phyloP scores from a whole-genome alignment of 2,888 invertebrate species.

The Coleophora flavipennella region DNA sequence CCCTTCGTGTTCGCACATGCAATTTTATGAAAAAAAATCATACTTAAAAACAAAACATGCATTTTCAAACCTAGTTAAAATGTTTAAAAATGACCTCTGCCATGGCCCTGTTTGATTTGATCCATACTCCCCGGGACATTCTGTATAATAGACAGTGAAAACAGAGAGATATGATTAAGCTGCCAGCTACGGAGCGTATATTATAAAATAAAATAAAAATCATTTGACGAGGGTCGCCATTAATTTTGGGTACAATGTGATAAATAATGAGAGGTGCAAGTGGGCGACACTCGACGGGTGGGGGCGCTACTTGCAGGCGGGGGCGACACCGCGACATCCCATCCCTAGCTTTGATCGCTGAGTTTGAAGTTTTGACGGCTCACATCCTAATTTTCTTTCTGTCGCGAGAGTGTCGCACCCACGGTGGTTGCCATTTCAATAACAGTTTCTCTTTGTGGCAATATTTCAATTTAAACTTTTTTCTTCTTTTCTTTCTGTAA shows the following conservation, averaged over 20 bases:
- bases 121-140: too few species aligned
- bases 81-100: too few species aligned
- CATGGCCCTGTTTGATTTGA: too few species aligned
- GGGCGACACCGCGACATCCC: neutral
- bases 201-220: slow-evolving; percentile 69
- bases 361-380: slow-evolving; percentile 68
- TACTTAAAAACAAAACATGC: too few species aligned
- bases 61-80: too few species aligned
- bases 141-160: slow-evolving; percentile 12
- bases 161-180: slow-evolving; percentile 67
- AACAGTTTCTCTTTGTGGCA: slow-evolving; percentile 47
- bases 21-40: too few species aligned
- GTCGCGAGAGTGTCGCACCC: slow-evolving; percentile 34
- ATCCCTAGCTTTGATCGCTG: slow-evolving; percentile 44
- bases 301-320: neutral
- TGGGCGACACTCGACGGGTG: slow-evolving; percentile 33
- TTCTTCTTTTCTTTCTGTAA: slow-evolving; percentile 10
- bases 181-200: slow-evolving; percentile 58
- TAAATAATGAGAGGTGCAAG: slow-evolving; percentile 71
- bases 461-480: slow-evolving; percentile 46
- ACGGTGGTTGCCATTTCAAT: slow-evolving; percentile 52
- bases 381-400: slow-evolving; percentile 68
- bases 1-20: too few species aligned
- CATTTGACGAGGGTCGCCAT: slow-evolving; percentile 70
- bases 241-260: slow-evolving; percentile 70